phyloP scores from a whole-genome alignment of 2,113 vertebrate species.

The Megaptera novaeangliae region DNA sequence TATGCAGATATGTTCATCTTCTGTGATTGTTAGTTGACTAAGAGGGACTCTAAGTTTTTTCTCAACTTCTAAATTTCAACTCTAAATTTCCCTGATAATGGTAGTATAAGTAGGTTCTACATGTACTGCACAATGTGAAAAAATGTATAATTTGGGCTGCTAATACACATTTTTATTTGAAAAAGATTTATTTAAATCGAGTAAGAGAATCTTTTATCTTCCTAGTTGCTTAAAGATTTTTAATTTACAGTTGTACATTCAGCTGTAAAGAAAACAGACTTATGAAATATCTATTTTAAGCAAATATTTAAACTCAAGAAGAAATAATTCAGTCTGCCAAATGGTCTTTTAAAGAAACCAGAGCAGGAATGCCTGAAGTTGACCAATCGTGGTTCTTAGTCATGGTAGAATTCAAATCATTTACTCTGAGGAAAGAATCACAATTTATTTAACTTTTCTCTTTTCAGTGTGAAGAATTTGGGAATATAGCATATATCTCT shows the following conservation, averaged over 20 bases:
- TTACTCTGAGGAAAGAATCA: conserved; percentile 57
- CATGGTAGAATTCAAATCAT: conserved; percentile 53
- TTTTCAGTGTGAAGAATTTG: conserved; percentile 72
- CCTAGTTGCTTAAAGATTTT: neutral
- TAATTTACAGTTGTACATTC: neutral
- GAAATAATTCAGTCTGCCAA: conserved; percentile 53
- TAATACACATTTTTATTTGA: neutral
- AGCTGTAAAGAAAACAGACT: conserved; percentile 3
- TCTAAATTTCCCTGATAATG: neutral
- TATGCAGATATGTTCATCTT: neutral
- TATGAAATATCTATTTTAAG: neutral
- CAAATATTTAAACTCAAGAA: conserved; percentile 57
- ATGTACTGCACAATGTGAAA: fast-evolving
- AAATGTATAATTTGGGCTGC: neutral
- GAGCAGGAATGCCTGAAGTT: conserved; percentile 56
- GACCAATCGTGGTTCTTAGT: conserved; percentile 58
- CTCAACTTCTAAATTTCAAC: neutral
- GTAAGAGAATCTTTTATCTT: neutral
- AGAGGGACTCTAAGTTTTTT: neutral
- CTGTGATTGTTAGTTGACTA: neutral
- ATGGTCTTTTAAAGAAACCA: conserved; percentile 52
- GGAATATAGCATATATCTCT: conserved; percentile 56
- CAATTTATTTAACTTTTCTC: conserved; percentile 74
- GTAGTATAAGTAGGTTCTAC: neutral
- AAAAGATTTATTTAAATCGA: conserved; percentile 4